Evolutionary conservation across 2,797 vertebrate genomes (phyloP).

Genomic region (Acrossocheilus fasciatus): DNA sequence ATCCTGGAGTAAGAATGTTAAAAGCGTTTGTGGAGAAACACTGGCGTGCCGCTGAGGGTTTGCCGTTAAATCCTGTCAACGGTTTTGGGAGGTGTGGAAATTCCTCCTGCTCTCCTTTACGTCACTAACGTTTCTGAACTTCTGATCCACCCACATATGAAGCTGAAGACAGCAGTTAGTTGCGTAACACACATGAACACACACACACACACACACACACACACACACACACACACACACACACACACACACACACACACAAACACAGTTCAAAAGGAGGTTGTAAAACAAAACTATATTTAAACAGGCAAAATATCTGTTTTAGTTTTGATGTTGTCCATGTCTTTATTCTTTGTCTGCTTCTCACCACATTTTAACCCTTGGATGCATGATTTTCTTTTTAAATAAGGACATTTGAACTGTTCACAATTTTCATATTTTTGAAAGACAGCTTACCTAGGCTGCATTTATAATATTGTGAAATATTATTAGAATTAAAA

Average conservation of each 20-base stretch:
- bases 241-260: not conserved
- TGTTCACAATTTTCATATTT: not conserved
- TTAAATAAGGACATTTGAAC: not conserved
- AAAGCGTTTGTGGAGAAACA: constrained; percentile 27
- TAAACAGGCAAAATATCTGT: constrained; percentile 4
- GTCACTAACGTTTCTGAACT: constrained; percentile 33
- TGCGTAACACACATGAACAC: not conserved
- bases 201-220: not conserved
- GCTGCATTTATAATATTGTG: not conserved
- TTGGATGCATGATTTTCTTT: not conserved
- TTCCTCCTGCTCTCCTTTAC: constrained; percentile 33
- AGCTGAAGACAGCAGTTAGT: constrained; percentile 1
- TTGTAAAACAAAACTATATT: constrained; percentile 16
- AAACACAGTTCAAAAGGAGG: not conserved
- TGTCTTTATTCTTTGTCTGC: not conserved
- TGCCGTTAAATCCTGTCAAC: constrained; percentile 17
- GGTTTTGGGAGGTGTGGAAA: constrained; percentile 24
- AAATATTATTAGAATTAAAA: not conserved
- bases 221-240: too few relatives aligned
- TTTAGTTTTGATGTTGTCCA: constrained; percentile 12
- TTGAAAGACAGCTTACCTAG: not conserved
- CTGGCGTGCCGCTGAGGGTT: constrained; percentile 7
- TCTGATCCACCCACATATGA: constrained; percentile 6
- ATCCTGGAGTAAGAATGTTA: constrained; percentile 48
- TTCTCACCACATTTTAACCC: not conserved